Evolutionary conservation across 2,888 invertebrate species (phyloP), one percentile per base, ranked within the genome.

Genomic region (Cancer borealis): DNA sequence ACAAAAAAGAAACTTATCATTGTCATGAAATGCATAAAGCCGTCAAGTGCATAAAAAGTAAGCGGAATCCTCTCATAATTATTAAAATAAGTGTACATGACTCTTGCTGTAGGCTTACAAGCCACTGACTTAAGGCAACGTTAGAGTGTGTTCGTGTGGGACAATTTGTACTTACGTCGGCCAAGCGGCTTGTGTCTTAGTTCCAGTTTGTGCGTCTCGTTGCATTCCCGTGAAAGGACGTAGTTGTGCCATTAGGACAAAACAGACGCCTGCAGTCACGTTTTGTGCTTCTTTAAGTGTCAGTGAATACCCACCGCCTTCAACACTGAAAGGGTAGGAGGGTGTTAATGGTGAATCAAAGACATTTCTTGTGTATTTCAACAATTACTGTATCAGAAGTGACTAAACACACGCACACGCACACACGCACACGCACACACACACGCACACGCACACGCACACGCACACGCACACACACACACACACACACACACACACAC

Each of bases 201-300:
- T 1, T n/a, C n/a, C 26, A 73, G 21, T 26, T 21, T 73, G 73
- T 73, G 79, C 30, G 30, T 79, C 79, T 3, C 30, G 30, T 21
- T 26, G n/a, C n/a, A 39, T 88, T n/a, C 47, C 88, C 21, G 47
- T 88, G 88, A n/a, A n/a, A 8, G 47, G 46, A 88, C 46, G n/a
- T 47, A 47, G 12, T 88, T 88, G 88, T 88, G 88, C 88, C 88
- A 88, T 46, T 45, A 88, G 88, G 45, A 46, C 88, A 88, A 88
- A 88, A 88, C 5, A 88, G 30, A 79, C 30, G 26, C 79, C 30
- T 8, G 79, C 26, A 79, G 30, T 21, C 12, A 30, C 3, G 26
- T 79, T 30, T 79, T 79, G 79, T 79, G 30, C 79, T 8, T 10
- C 2, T 26, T 30, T 5, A 8, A n/a, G 73, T 73, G 4, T 6